Evolutionary conservation across 2,113 vertebrate species (phyloP).

Genomic region (Apaloderma vittatum): DNA sequence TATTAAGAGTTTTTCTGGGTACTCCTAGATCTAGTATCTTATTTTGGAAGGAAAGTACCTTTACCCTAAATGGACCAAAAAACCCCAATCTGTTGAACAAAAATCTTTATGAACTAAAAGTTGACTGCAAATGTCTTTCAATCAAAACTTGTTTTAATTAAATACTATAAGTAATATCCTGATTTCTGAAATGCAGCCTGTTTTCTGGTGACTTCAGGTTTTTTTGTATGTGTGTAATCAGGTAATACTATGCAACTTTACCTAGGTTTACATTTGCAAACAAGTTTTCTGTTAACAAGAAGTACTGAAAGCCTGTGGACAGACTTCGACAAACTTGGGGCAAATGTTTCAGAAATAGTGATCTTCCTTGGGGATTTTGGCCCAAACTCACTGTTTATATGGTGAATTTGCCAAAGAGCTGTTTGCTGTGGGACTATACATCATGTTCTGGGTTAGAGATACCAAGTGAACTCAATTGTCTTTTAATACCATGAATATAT

Average conservation of each 20-base stretch:
- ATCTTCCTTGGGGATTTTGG: not conserved
- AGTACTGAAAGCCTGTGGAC: not conserved
- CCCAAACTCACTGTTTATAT: not conserved
- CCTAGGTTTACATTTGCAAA: not conserved
- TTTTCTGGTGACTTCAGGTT: not conserved
- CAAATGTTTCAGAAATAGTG: not conserved
- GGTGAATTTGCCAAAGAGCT: not conserved
- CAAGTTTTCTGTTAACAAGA: not conserved
- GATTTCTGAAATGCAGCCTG: not conserved
- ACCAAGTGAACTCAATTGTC: not conserved
- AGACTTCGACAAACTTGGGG: not conserved
- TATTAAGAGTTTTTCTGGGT: not conserved
- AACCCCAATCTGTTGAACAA: not conserved
- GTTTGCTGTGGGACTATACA: not conserved
- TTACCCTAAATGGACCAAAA: slow-evolving; percentile 39
- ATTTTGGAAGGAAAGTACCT: not conserved
- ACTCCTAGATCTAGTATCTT: not conserved
- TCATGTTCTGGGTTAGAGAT: not conserved
- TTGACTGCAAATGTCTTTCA: slow-evolving; percentile 22
- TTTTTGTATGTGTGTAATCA: not conserved
- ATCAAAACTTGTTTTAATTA: slow-evolving; percentile 38
- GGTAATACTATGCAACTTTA: not conserved
- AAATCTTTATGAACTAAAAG: not conserved
- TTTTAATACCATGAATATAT: not conserved
- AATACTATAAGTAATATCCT: not conserved